Conservation (phyloP, 1,140 invertebrate genomes). For the Temnothorax curvispinosus region DNA sequence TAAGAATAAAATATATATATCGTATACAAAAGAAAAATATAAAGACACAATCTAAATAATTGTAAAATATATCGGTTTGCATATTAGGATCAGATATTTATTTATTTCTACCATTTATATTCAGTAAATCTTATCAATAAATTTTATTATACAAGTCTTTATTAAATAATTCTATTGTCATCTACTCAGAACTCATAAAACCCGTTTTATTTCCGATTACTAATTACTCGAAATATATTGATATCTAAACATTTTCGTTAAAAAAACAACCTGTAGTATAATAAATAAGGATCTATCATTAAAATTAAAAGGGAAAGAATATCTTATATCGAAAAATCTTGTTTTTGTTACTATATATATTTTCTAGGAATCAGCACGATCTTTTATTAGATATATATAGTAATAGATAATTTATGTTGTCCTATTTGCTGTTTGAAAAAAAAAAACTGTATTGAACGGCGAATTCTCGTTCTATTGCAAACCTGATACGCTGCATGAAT, state of each 20-base stretch:
- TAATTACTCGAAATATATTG: neutral
- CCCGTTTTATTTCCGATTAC: neutral
- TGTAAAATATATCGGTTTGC: neutral
- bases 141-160: neutral
- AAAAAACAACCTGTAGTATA: neutral
- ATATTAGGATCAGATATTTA: neutral
- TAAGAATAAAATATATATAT: neutral
- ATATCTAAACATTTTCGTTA: neutral
- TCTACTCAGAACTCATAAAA: neutral
- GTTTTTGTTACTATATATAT: neutral
- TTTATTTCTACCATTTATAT: neutral
- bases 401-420: constrained; percentile 10
- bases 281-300: neutral
- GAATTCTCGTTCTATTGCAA: neutral
- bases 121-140: neutral
- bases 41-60: neutral
- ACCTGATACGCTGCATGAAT: constrained; percentile 26
- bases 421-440: constrained; percentile 8
- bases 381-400: neutral
- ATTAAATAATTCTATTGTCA: neutral
- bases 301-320: neutral
- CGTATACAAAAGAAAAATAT: neutral
- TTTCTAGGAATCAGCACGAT: neutral
- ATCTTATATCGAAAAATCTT: neutral
- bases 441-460: constrained; percentile 10